A percentile compares a stretch with the other conserved stretches of the same genome.
These are phyloP conservation scores for Actenoides hombroni DNA, from an alignment of 2,113 vertebrate species.

Conservation along the genomic window DNA sequence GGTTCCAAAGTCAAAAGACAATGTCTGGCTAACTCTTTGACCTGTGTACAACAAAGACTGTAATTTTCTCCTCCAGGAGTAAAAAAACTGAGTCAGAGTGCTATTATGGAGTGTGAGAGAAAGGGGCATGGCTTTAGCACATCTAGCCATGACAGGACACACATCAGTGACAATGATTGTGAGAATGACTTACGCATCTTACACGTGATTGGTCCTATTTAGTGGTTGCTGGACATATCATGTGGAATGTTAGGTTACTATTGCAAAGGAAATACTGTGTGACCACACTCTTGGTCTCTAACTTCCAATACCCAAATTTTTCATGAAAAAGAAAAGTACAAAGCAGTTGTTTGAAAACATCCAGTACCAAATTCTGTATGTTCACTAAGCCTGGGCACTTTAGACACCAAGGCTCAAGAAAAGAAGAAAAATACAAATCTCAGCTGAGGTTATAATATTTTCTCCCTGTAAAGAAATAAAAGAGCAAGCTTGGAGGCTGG, in stretches of 20 bases:
- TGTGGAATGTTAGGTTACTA: background rate
- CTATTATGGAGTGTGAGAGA: background rate
- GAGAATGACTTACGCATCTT: background rate
- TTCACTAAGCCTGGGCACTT: background rate
- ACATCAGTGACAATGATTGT: background rate
- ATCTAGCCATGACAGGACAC: background rate
- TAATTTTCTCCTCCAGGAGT: background rate
- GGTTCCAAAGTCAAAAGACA: background rate
- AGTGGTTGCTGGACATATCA: background rate
- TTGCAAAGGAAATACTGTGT: background rate
- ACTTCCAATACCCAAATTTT: background rate
- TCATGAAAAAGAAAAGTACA: background rate
- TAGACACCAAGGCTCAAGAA: background rate
- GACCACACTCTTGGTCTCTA: background rate
- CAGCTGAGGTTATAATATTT: background rate
- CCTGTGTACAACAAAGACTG: background rate
- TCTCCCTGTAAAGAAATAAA: background rate
- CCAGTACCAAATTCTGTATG: background rate
- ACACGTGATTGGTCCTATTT: background rate
- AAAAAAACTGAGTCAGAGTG: accelerated
- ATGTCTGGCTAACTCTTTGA: background rate
- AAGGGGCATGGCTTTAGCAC: background rate
- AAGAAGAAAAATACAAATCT: background rate
- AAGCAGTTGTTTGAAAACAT: background rate
- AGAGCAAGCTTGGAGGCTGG: background rate